Evolutionary conservation across 2,797 vertebrate species (phyloP).

Genomic region (Gila robusta): DNA sequence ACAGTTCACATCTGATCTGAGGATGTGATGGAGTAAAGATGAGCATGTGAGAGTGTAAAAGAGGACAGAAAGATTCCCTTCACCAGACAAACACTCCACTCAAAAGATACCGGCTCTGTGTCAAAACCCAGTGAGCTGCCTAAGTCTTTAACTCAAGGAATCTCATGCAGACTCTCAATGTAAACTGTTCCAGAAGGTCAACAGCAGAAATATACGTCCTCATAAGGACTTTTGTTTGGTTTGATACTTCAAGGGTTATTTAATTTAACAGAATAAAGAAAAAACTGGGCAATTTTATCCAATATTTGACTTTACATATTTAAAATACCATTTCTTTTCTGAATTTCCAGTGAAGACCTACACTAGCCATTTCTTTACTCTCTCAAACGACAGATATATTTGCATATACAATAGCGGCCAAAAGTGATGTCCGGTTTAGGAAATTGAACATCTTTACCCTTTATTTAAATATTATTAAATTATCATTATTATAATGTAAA

Average conservation of each 20-base stretch:
- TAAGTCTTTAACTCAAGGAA: background rate
- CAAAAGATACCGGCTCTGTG: background rate
- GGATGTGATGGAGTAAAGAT: background rate
- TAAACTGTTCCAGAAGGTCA: background rate
- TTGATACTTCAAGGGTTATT: background rate
- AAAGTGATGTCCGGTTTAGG: background rate
- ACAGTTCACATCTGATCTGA: constrained; percentile 8
- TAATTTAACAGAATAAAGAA: background rate
- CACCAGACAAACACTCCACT: background rate
- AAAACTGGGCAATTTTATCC: background rate
- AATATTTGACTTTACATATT: background rate
- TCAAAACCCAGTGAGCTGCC: constrained; percentile 4
- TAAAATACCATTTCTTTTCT: background rate
- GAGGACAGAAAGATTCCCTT: constrained; percentile 22
- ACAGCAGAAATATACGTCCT: background rate
- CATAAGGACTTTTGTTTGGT: background rate
- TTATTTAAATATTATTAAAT: background rate
- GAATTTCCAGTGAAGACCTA: background rate
- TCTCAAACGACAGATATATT: background rate
- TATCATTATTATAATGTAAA: background rate
- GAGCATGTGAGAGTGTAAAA: background rate
- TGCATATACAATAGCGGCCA: background rate
- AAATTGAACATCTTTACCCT: background rate
- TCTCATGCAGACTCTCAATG: background rate
- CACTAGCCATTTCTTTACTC: no score